These are phyloP conservation scores for Agonopterix arenella DNA, from an alignment of 2,888 invertebrate genomes.

Conservation along the genomic window DNA sequence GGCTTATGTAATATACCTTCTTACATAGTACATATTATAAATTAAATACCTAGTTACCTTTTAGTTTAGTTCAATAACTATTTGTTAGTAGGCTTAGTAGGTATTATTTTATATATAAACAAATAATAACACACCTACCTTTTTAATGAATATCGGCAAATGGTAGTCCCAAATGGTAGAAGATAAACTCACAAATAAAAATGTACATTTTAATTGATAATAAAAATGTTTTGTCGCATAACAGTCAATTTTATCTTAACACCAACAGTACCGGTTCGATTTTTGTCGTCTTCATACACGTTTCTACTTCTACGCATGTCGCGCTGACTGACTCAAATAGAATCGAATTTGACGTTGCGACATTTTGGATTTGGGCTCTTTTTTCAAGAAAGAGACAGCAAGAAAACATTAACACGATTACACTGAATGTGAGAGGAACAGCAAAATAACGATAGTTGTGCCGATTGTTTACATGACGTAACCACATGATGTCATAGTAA, in stretches of 20 bases:
- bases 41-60: no score
- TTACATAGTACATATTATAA: no score
- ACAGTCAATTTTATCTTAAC: not conserved
- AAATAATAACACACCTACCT: no score
- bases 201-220: slow-evolving; percentile 50
- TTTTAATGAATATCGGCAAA: no score
- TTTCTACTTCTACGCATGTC: slow-evolving; percentile 26
- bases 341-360: slow-evolving; percentile 29
- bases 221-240: slow-evolving; percentile 4
- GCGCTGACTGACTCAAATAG: slow-evolving; percentile 37
- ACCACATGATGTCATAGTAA: slow-evolving; percentile 65
- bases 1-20: no score
- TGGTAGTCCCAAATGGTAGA: no score
- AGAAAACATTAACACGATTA: slow-evolving; percentile 27
- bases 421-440: slow-evolving; percentile 29
- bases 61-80: no score
- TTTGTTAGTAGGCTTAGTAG: no score
- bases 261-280: not conserved
- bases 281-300: slow-evolving; percentile 13
- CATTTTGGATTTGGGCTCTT: slow-evolving; percentile 21
- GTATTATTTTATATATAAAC: no score
- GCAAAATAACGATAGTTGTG: slow-evolving; percentile 17
- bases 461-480: slow-evolving; percentile 50
- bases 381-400: slow-evolving; percentile 39
- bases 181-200: no score